Evolutionary conservation across 2,888 invertebrate genomes (phyloP), one percentile per base, ranked within the genome.

Genomic region (Argyresthia goedartella): DNA sequence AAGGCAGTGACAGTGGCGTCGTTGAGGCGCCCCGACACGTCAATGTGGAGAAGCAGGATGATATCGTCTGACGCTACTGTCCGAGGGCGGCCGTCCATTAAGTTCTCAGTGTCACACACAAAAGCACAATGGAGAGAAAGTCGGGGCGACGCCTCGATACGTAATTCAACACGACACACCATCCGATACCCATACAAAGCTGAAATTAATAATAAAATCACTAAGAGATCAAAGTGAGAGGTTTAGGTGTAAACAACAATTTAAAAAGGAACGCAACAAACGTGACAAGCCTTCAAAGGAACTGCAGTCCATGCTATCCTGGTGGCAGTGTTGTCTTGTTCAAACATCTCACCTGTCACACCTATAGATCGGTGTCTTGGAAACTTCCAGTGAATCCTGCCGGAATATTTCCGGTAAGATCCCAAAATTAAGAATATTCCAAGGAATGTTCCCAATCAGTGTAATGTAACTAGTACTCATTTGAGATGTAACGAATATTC

Each of bases 101-200:
- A 70, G 74, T 69, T 74, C 76, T 82, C 80, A 75, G 68, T 77
- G 70, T 76, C 79, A 70, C 71, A 73, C 60, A 73, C 74, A 76
- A 71, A 67, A 57, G 68, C 60, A 81, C 76, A 80, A 78, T 71
- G 66, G 73, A 59, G 59, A 63, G 63, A 66, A 60, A 59, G 67
- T 63, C 67, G 63, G 58, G 63, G 61, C 58, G 64, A 58, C 63
- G 59, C 56, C 54, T 59, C 65, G 61, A 25, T 25, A 60, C 60
- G 79, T 73, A 81, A 82, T 66, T 54, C 55, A 67, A 78, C 60
- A 73, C 48, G 36, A 8, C 14, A 39, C 33, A n/a, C 11, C 46
- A 11, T 11, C 25, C 11, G 33, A 57, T 63, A 60, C 56, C 58
- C 58, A 14, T n/a, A n/a, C 8, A 11, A 15, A 4, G 48, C 36